Percentiles rank a stretch among this genome's conserved stretches.
phyloP scores from a whole-genome alignment of 2,797 vertebrate genomes.

The Helostoma temminkii region DNA sequence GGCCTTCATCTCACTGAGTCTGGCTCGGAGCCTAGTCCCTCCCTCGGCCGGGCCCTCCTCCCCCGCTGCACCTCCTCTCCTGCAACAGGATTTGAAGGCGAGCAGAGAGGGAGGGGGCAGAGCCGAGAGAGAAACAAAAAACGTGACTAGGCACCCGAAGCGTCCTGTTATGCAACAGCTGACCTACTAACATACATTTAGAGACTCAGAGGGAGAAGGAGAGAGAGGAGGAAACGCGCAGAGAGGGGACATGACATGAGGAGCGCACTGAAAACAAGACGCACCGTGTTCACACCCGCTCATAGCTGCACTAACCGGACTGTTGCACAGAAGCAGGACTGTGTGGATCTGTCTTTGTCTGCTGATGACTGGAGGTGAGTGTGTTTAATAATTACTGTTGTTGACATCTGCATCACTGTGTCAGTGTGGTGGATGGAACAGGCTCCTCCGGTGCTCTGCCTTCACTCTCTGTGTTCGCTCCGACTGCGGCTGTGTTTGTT shows the following conservation, averaged over 20 bases:
- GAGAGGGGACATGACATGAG: conserved; percentile 78
- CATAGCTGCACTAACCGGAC: conserved; percentile 58
- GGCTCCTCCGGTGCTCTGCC: neutral
- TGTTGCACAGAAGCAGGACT: conserved; percentile 30
- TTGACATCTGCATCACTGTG: too few species aligned
- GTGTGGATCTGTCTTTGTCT: conserved; percentile 8
- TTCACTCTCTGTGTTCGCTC: too few species aligned
- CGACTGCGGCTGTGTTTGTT: conserved; percentile 47
- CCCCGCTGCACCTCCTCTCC: conserved; percentile 54
- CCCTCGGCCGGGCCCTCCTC: conserved; percentile 53
- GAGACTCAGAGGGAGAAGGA: conserved; percentile 64
- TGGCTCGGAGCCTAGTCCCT: conserved; percentile 56
- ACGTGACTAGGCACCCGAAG: conserved; percentile 87
- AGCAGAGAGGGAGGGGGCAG: conserved; percentile 65
- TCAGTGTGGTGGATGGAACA: too few species aligned
- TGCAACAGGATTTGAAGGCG: conserved; percentile 73
- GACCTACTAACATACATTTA: conserved; percentile 91
- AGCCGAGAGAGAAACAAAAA: conserved; percentile 79
- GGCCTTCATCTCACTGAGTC: conserved; percentile 62
- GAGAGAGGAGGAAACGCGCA: conserved; percentile 27
- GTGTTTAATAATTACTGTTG: too few species aligned
- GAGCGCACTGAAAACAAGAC: conserved; percentile 71
- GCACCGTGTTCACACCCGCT: conserved; percentile 62
- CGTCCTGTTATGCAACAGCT: conserved; percentile 89
- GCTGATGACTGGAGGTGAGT: neutral